Conservation (phyloP, 2,797 vertebrate genomes). For the Myripristis jacobus region DNA sequence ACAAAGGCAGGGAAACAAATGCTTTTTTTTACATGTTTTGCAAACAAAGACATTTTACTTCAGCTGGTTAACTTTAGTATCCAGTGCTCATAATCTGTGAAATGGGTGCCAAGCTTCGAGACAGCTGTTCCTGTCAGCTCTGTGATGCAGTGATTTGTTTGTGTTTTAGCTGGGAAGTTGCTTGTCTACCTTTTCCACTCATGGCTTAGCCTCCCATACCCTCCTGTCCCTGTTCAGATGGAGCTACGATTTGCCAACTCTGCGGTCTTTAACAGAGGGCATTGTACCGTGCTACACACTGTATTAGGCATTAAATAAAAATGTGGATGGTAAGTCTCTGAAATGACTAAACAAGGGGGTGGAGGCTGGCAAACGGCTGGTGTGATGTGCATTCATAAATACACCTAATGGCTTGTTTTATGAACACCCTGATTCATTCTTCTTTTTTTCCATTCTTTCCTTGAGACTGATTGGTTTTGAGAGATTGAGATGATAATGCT, state of each 20-base stretch:
- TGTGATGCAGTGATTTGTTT: slow-evolving; percentile 44
- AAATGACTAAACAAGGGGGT: slow-evolving; percentile 55
- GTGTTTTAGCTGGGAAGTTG: slow-evolving; percentile 37
- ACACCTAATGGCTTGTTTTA: slow-evolving; percentile 77
- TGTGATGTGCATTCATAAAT: slow-evolving; percentile 70
- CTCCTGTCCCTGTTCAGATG: slow-evolving; percentile 48
- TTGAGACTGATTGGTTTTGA: slow-evolving; percentile 81
- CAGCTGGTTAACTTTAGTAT: slow-evolving; percentile 49
- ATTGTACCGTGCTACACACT: slow-evolving; percentile 29
- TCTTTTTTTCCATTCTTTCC: slow-evolving; percentile 60
- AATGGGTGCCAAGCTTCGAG: slow-evolving; percentile 53
- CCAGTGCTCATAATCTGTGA: slow-evolving; percentile 60
- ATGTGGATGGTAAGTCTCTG: slow-evolving; percentile 34
- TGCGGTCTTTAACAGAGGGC: slow-evolving; percentile 52
- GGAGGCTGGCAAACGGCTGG: slow-evolving; percentile 23
- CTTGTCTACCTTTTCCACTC: slow-evolving; percentile 20
- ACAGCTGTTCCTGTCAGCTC: slow-evolving; percentile 35
- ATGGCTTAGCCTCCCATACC: slow-evolving; percentile 37
- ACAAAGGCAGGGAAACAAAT: slow-evolving; percentile 8
- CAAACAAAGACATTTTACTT: slow-evolving; percentile 49
- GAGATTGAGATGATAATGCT: slow-evolving; percentile 84
- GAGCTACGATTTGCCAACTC: slow-evolving; percentile 53
- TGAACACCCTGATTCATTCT: slow-evolving; percentile 72
- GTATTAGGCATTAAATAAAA: slow-evolving; percentile 66
- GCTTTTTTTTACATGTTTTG: slow-evolving; percentile 23